phyloP scores from a whole-genome alignment of 2,113 vertebrate species.

The Gallinago paraguaiae region DNA sequence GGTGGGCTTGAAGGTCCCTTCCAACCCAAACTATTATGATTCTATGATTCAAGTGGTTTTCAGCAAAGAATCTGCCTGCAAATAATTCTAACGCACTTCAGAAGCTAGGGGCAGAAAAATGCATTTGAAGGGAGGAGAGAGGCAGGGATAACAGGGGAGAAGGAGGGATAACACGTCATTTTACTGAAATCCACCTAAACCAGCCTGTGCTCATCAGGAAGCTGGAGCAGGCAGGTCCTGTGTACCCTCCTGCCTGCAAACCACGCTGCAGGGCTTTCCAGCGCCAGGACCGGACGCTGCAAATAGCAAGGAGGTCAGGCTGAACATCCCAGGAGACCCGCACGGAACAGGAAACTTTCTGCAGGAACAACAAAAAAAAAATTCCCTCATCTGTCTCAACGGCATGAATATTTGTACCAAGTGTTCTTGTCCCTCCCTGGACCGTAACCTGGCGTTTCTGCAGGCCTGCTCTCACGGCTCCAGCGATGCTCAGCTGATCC shows the following conservation, averaged over 20 bases:
- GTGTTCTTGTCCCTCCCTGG: neutral
- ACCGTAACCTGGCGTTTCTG: neutral
- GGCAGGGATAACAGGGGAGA: neutral
- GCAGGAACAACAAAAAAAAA: neutral
- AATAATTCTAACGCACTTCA: neutral
- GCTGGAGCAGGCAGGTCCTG: neutral
- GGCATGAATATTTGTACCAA: neutral
- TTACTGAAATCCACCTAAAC: neutral
- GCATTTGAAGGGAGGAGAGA: neutral
- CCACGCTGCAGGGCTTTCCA: accelerated
- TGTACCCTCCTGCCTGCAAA: neutral
- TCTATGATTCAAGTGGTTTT: neutral
- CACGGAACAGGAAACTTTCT: neutral
- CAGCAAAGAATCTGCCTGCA: neutral
- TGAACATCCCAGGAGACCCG: neutral
- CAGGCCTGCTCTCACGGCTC: neutral
- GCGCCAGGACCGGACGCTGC: neutral
- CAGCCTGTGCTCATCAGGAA: neutral
- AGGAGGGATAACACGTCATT: neutral
- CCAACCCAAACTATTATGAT: neutral
- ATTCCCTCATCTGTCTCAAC: neutral
- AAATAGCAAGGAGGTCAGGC: neutral
- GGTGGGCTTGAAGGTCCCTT: neutral
- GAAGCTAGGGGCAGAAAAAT: neutral
- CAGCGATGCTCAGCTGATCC: neutral